Evolutionary conservation across 2,888 invertebrate species (phyloP).

Genomic region (Hydriomena furcata): DNA sequence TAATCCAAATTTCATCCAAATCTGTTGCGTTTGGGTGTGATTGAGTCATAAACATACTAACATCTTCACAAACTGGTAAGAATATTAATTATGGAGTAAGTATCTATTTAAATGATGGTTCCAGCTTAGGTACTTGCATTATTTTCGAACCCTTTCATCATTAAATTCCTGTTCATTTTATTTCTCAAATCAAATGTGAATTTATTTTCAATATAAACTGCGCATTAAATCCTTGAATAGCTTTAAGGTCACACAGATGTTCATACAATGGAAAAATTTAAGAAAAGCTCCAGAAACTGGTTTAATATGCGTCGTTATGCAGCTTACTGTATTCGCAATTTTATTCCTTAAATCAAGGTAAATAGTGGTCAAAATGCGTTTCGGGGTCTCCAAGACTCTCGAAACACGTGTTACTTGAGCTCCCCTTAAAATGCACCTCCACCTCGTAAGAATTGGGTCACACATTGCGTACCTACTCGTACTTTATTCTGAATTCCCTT

Average conservation of each 20-base stretch:
- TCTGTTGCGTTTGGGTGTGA: too few species aligned
- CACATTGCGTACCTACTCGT: slow-evolving; percentile 68
- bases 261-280: slow-evolving; percentile 54
- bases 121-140: too few species aligned
- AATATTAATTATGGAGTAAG: too few species aligned
- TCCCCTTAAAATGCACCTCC: slow-evolving; percentile 71
- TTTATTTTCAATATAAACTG: slow-evolving; percentile 4
- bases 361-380: slow-evolving; percentile 24
- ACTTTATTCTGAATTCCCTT: slow-evolving; percentile 52
- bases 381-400: neutral
- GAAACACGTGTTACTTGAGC: slow-evolving; percentile 25
- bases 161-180: neutral
- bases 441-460: slow-evolving; percentile 80
- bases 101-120: too few species aligned
- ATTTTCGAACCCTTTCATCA: neutral
- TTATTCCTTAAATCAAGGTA: slow-evolving; percentile 21
- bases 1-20: too few species aligned
- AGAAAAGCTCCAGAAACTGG: slow-evolving; percentile 56
- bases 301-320: slow-evolving; percentile 58
- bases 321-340: slow-evolving; percentile 27
- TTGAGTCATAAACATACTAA: too few species aligned
- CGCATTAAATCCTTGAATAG: slow-evolving; percentile 16
- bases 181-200: neutral
- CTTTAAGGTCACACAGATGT: slow-evolving; percentile 70
- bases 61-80: too few species aligned